Evolutionary conservation across 1,140 invertebrate genomes (phyloP), one percentile per base, ranked within the genome.

Genomic region (Calephelis virginiensis): DNA sequence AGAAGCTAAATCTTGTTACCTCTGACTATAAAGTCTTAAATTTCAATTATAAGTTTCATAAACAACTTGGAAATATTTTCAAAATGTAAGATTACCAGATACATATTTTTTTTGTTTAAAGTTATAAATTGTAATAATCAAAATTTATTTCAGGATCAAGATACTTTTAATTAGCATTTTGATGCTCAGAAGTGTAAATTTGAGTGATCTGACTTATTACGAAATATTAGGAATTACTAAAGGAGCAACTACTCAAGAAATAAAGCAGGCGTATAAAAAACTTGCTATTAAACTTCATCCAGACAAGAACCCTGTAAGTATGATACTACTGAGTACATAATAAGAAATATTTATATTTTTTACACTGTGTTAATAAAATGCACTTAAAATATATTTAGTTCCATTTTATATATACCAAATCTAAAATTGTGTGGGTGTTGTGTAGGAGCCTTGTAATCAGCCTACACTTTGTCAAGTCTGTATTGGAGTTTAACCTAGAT

Each of bases 241-340:
- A 89, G 93, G 94, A 85, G 96, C 96, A 0, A 93, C 93, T 68
- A 92, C 93, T 63, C 93, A 94, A 82, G 95, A 96, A 81, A 97
- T 97, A 64, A 91, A 95, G 72, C 95, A 94, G 86, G 96, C 96
- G 17, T 97, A 97, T 81, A 97, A 97, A 86, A 95, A 94, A 85
- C 77, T 97, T 40, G 96, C 96, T 5, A 92, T 97, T 5, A 94
- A 93, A 72, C 91, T 94, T 70, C 96, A 97, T 92, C 96, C 96
- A 37, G 96, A 97, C 89, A 97, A 97, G 92, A 97, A 97, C 91
- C 92, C 91, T 70, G 96, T 96, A 92, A 90, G 86, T 83, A 67
- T 43, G 38, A n/a, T 7, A 9, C 7, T 10, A n/a, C 1, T 61
- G 11, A 45, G 4, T 46, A 45, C 28, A 3, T 28, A 28, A 28